phyloP scores from a whole-genome alignment of 2,797 vertebrate genomes.

The Fringilla coelebs region DNA sequence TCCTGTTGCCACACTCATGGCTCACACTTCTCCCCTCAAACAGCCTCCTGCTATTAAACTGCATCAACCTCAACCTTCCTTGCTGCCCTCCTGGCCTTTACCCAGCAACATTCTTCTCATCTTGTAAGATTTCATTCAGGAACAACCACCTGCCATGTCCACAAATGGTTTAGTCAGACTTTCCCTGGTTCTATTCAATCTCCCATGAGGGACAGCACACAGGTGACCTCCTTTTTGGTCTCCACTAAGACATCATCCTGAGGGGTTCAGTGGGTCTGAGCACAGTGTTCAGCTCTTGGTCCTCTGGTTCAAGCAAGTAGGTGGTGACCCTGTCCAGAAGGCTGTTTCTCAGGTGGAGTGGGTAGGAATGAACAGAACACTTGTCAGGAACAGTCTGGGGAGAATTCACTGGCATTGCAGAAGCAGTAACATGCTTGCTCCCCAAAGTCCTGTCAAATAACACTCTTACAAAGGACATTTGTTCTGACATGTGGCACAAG shows the following conservation, averaged over 20 bases:
- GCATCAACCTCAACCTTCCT: background rate
- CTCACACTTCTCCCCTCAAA: background rate
- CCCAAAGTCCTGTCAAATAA: background rate
- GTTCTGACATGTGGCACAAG: background rate
- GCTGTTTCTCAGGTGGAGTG: background rate
- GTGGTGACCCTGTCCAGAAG: background rate
- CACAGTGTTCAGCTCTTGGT: background rate
- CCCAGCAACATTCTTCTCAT: background rate
- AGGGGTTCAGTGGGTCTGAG: background rate
- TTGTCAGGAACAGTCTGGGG: background rate
- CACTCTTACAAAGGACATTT: background rate
- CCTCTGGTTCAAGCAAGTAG: background rate
- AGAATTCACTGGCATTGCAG: background rate
- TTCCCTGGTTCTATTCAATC: background rate
- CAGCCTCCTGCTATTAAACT: background rate
- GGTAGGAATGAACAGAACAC: background rate
- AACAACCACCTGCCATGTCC: background rate
- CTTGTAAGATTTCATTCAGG: background rate
- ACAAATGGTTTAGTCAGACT: background rate
- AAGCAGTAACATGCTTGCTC: background rate
- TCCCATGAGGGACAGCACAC: background rate
- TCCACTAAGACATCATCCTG: background rate
- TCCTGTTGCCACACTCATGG: background rate
- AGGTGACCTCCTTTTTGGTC: background rate
- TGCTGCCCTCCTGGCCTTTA: background rate